phyloP scores from a whole-genome alignment of 2,113 vertebrate species.

The Antidorcas marsupialis region DNA sequence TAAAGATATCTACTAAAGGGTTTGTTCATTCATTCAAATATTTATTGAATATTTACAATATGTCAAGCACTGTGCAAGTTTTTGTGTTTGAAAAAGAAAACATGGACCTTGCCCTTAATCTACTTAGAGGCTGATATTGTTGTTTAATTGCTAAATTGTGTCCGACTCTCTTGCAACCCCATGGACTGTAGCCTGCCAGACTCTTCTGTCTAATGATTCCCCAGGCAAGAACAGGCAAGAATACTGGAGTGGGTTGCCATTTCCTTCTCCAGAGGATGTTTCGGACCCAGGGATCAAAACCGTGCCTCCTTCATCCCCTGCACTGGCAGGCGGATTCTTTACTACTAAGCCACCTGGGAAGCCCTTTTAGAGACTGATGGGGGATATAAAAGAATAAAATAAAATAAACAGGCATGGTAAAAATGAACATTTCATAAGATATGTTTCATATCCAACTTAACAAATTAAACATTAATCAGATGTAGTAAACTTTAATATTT shows the following conservation, averaged over 20 bases:
- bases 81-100: not conserved
- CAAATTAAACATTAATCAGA: not conserved
- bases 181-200: not conserved
- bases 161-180: not conserved
- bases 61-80: not conserved
- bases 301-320: not conserved
- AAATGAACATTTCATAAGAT: not conserved
- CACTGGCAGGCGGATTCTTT: not conserved
- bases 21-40: slow-evolving; percentile 23
- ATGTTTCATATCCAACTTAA: not conserved
- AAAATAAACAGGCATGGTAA: not conserved
- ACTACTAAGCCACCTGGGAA: not conserved
- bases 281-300: not conserved
- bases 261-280: not conserved
- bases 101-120: not conserved
- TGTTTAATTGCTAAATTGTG: not conserved
- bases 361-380: not conserved
- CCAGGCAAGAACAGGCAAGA: not conserved
- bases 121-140: not conserved
- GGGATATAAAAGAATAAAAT: not conserved
- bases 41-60: not conserved
- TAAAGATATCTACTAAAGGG: not conserved
- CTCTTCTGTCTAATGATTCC: not conserved
- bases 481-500: not conserved
- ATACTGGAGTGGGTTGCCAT: not conserved